Evolutionary conservation across 2,113 vertebrate genomes (phyloP).

Genomic region (Lathamus discolor): DNA sequence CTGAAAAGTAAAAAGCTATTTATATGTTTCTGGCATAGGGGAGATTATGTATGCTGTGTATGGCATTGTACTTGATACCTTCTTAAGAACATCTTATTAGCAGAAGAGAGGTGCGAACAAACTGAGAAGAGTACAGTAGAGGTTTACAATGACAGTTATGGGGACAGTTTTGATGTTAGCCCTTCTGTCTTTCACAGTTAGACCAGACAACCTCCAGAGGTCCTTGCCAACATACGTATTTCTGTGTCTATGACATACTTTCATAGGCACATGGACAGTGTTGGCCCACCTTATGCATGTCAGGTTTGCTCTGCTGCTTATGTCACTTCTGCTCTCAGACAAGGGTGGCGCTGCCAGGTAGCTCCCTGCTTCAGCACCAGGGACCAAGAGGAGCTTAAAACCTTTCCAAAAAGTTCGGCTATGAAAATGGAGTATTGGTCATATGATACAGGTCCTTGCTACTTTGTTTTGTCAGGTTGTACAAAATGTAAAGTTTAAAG

Average conservation of each 20-base stretch:
- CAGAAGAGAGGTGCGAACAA: not conserved
- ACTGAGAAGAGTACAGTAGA: not conserved
- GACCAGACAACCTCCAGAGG: not conserved
- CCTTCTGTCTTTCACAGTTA: not conserved
- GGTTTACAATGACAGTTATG: not conserved
- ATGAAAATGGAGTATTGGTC: not conserved
- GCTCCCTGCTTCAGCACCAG: not conserved
- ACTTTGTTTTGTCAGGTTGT: not conserved
- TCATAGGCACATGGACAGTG: not conserved
- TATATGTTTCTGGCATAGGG: not conserved
- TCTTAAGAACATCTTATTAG: not conserved
- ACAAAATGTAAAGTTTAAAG: not conserved
- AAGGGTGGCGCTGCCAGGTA: not conserved
- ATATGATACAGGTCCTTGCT: not conserved
- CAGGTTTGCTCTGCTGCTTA: not conserved
- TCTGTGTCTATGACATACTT: not conserved
- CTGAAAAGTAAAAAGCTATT: not conserved
- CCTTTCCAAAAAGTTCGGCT: not conserved
- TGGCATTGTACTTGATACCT: not conserved
- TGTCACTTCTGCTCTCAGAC: not conserved
- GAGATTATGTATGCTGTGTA: not conserved
- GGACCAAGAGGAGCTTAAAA: not conserved
- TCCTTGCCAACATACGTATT: not conserved
- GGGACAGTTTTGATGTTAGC: not conserved
- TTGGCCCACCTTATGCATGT: not conserved